phyloP scores from a whole-genome alignment of 2,888 invertebrate species.

The Fabriciana adippe region DNA sequence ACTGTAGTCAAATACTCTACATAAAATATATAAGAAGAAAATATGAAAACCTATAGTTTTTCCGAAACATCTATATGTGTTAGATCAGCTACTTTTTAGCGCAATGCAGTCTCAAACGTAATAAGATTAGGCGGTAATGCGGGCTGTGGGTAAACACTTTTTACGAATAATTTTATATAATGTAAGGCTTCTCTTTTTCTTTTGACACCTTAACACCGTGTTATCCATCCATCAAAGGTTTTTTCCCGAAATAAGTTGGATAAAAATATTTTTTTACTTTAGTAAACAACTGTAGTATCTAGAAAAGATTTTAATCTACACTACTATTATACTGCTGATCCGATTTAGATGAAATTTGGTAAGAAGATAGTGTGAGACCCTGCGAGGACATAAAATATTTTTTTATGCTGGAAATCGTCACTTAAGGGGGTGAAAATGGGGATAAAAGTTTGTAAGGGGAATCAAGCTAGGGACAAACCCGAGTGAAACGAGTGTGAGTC shows the following conservation, averaged over 20 bases:
- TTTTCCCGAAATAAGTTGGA: background rate
- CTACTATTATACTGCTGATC: too few species aligned
- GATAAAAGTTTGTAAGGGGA: too few species aligned
- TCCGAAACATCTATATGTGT: background rate
- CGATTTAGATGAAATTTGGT: too few species aligned
- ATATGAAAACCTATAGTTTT: background rate
- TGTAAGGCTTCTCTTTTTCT: constrained; percentile 14
- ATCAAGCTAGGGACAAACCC: too few species aligned
- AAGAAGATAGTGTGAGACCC: too few species aligned
- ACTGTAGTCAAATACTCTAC: too few species aligned
- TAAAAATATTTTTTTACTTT: background rate
- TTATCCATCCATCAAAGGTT: constrained; percentile 1
- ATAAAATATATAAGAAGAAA: background rate
- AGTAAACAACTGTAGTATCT: background rate
- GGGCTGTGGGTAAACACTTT: constrained; percentile 19
- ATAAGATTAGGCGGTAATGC: constrained; percentile 25
- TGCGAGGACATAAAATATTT: too few species aligned
- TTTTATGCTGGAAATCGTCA: too few species aligned
- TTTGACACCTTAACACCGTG: background rate
- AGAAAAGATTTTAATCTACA: background rate
- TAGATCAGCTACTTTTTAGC: background rate
- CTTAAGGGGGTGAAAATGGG: too few species aligned
- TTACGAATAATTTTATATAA: constrained; percentile 1
- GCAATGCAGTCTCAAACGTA: background rate
- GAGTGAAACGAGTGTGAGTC: too few species aligned